Base-by-base conservation (phyloP, 2,888 invertebrate genomes). In the Apamea monoglypha region DNA sequence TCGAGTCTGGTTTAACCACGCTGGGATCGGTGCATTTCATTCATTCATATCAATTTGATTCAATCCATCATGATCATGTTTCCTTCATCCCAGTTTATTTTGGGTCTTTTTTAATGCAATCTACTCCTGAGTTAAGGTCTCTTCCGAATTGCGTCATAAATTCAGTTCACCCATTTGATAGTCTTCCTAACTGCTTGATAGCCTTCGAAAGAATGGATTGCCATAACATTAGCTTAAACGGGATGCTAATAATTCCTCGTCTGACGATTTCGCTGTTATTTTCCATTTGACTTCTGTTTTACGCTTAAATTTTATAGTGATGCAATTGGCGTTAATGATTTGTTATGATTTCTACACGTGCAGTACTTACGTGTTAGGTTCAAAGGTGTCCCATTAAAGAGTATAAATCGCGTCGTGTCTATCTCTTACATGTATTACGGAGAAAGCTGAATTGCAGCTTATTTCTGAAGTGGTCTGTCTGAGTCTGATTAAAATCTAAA, bases 291-390 rank as follows among this genome's bases (percentile, higher is more conserved):
- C 61, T 69, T n/a, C 29, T n/a, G 36, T 56, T 69, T 77, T 21
- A 56, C 25, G 53, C n/a, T 69, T 47, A 8, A 36, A 61, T 74
- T 73, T 63, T 36, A 36, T 64, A 56, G 36, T 64, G 40, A 67
- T 21, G 44, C 8, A 66, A 70, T n/a, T n/a, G 70, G 10, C 40
- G 29, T 29, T 69, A 71, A 71, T 71, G 12, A 74, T 83, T 83
- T 81, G 47, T 81, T 85, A 67, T 85, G 67, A 63, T 83, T 25
- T 32, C 2, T 25, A 36, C 71, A 74, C 61, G 81, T 64, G 85
- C 59, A 73, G 32, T 68, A 68, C 29, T 61, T 71, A 83, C n/a
- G 59, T 63, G 16, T 70, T 25, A 79, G 14, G 44, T n/a, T 80
- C 59, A 74, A 53, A 85, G 73, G 73, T n/a, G 53, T 25, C 14